Evolutionary conservation across 2,888 invertebrate genomes (phyloP), one percentile per base, ranked within the genome.

Genomic region (Epinotia nisella): DNA sequence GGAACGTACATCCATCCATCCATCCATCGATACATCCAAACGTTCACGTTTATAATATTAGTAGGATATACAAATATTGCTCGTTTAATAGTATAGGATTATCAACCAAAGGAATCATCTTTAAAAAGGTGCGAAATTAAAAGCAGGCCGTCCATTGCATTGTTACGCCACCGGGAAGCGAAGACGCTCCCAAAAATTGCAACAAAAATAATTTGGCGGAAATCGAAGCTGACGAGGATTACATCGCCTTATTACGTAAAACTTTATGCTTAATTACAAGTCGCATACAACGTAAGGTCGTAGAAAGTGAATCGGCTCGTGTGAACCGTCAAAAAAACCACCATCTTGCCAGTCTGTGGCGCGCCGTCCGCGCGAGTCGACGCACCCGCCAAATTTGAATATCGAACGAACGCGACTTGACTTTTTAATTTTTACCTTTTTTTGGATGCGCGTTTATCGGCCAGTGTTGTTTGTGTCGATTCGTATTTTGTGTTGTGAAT

Each of bases 301-400:
- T 93, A 93, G 93, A 93, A 93, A 93, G 93, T 93, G 92, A 93
- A 92, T 92, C 88, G 93, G 87, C 92, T 91, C 87, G 91, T 92
- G 93, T 93, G 93, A 93, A 92, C 91, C 89, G 89, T 91, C 92
- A 90, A 92, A 93, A 91, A 92, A 92, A 88, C 79, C 90, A 90
- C 92, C 92, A 91, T 93, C 87, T 92, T 92, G 88, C 84, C 91
- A 93, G 93, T 93, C 91, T 87, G 87, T 88, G 88, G 89, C 86
- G 91, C 90, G 91, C 88, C 82, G 89, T 79, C 84, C 82, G 90
- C 87, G 87, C 88, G 86, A 89, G 79, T 86, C 80, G 87, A 90
- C 93, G 93, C 85, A 90, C 89, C 88, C 89, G 91, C 89, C 90
- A 87, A 75, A 76, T 85, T 87, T 84, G 82, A 90, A 90, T 82